Percentiles rank a stretch among this genome's conserved stretches.
Conservation (phyloP, 2,113 vertebrate species). For the Etheostoma cragini region DNA sequence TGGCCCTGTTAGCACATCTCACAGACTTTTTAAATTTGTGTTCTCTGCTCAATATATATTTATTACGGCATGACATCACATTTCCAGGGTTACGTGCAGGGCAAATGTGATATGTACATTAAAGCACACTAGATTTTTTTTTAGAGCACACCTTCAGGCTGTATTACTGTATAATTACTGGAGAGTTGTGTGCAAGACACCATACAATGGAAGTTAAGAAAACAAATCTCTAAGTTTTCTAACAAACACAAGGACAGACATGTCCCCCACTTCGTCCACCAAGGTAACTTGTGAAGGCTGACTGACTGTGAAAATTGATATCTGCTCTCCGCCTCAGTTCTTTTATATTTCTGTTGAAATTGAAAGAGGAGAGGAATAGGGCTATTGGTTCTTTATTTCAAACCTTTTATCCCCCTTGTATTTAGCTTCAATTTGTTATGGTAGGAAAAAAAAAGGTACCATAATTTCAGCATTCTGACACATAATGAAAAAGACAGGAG, state of each 20-base stretch:
- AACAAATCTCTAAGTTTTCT: conserved; percentile 14
- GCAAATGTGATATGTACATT: neutral
- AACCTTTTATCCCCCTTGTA: neutral
- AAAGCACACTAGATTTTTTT: too few relatives aligned
- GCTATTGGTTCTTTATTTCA: neutral
- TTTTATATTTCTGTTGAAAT: neutral
- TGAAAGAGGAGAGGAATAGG: neutral
- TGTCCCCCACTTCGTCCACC: neutral
- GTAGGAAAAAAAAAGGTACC: neutral
- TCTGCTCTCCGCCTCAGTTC: neutral
- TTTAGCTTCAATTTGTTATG: neutral
- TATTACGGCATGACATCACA: neutral
- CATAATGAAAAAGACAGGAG: conserved; percentile 47
- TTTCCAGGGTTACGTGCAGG: neutral
- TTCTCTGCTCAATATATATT: conserved; percentile 14
- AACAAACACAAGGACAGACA: conserved; percentile 30
- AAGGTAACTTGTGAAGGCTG: conserved; percentile 19
- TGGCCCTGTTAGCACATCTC: neutral
- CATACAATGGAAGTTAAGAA: neutral
- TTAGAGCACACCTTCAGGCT: conserved; percentile 1
- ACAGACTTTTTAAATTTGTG: neutral
- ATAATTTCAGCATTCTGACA: neutral
- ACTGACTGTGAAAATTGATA: neutral
- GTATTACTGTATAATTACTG: conserved; percentile 3
- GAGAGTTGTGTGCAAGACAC: neutral